Percentiles rank a stretch among this genome's conserved stretches.
phyloP scores from a whole-genome alignment of 2,113 vertebrate species.

The Danionella cerebrum region DNA sequence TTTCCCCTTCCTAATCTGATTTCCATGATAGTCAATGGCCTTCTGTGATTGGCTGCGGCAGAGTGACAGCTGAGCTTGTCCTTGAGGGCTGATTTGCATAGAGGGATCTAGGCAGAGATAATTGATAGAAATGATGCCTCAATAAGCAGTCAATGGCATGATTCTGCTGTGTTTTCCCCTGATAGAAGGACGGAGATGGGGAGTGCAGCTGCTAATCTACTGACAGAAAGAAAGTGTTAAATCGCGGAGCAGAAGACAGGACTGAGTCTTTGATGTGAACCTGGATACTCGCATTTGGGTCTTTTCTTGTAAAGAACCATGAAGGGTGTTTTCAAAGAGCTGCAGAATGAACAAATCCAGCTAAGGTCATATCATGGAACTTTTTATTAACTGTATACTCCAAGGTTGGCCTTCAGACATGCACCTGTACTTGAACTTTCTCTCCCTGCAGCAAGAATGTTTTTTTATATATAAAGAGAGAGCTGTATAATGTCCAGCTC shows the following conservation, averaged over 20 bases:
- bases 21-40: slow-evolving; percentile 5
- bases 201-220: slow-evolving; percentile 5
- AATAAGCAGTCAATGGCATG: slow-evolving; percentile 9
- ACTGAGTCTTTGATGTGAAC: neutral
- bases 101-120: slow-evolving; percentile 1
- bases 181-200: neutral
- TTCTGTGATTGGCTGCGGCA: neutral
- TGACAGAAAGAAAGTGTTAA: neutral
- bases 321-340: neutral
- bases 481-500: too few relatives aligned
- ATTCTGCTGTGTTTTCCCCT: neutral
- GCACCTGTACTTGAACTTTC: neutral
- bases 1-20: neutral
- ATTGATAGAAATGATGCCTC: slow-evolving; percentile 23
- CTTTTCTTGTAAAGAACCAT: neutral
- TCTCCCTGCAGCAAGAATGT: neutral
- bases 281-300: neutral
- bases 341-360: neutral
- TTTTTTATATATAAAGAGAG: too few relatives aligned
- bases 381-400: neutral
- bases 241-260: neutral
- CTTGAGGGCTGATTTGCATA: slow-evolving; percentile 19
- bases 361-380: neutral
- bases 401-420: neutral
- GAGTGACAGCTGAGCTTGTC: slow-evolving; percentile 16